Evolutionary conservation across 2,888 invertebrate genomes (phyloP).

Genomic region (Nymphalis c-album): DNA sequence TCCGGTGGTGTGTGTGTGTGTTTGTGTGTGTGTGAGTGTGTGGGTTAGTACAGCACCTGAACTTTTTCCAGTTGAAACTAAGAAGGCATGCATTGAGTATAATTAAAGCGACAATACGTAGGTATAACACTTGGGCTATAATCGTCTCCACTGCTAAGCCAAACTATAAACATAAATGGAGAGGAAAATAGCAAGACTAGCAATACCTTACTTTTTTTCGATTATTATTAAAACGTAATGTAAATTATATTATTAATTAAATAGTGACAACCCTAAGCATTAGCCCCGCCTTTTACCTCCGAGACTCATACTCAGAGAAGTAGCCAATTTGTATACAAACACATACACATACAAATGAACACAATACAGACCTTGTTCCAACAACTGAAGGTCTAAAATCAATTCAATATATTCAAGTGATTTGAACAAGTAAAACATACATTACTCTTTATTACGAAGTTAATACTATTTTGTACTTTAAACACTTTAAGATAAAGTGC

Average conservation of each 20-base stretch:
- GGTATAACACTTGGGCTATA: too few species aligned
- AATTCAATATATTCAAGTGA: constrained; percentile 1
- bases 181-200: too few species aligned
- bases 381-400: not conserved
- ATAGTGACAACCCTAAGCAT: constrained; percentile 53
- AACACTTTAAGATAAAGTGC: not conserved
- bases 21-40: too few species aligned
- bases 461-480: not conserved
- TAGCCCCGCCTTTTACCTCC: constrained; percentile 67
- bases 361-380: constrained; percentile 21
- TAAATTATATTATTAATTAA: not conserved
- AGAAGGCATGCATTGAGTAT: too few species aligned
- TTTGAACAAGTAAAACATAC: constrained; percentile 29
- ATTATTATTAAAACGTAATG: too few species aligned
- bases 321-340: constrained; percentile 70
- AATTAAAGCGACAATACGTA: too few species aligned
- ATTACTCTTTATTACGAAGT: not conserved
- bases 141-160: too few species aligned
- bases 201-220: too few species aligned
- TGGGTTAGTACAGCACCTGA: too few species aligned
- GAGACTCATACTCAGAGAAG: constrained; percentile 64
- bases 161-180: too few species aligned
- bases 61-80: too few species aligned
- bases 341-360: constrained; percentile 39
- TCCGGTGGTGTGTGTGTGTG: too few species aligned